Evolutionary conservation across 2,797 vertebrate species (phyloP).

Genomic region (Trachurus trachurus): DNA sequence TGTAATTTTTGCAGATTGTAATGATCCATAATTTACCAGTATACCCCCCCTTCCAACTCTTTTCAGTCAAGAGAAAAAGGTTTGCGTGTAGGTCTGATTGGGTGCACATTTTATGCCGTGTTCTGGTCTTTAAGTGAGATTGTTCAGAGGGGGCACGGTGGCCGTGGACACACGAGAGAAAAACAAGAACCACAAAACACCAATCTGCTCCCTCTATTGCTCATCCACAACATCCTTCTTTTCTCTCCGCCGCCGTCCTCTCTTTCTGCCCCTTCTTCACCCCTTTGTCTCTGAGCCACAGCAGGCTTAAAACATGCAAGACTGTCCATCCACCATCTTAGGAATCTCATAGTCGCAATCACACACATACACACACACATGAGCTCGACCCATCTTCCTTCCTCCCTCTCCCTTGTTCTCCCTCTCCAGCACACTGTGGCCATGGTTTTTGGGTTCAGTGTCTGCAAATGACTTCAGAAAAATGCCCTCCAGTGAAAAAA

Average conservation of each 20-base stretch:
- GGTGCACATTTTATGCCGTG: conserved; percentile 81
- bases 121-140: conserved; percentile 81
- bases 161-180: conserved; percentile 64
- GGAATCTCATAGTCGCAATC: conserved; percentile 55
- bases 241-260: conserved; percentile 49
- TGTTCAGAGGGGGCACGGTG: conserved; percentile 67
- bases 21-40: conserved; percentile 91
- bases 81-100: conserved; percentile 83
- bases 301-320: conserved; percentile 75
- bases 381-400: conserved; percentile 39
- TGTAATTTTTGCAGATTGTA: conserved; percentile 91
- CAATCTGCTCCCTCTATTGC: conserved; percentile 49
- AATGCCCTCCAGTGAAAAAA: conserved; percentile 73
- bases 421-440: conserved; percentile 40
- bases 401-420: conserved; percentile 46
- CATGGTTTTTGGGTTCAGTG: conserved; percentile 64
- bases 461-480: conserved; percentile 81
- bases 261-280: conserved; percentile 59
- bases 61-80: conserved; percentile 83
- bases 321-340: conserved; percentile 78
- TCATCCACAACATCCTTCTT: conserved; percentile 51
- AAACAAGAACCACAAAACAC: conserved; percentile 62
- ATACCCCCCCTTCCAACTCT: conserved; percentile 80
- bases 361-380: conserved; percentile 36
- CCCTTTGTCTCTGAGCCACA: conserved; percentile 70